A percentile compares a stretch with the other conserved stretches of the same genome.
Evolutionary conservation across 2,888 invertebrate genomes (phyloP).

Genomic region (Nezara viridula): DNA sequence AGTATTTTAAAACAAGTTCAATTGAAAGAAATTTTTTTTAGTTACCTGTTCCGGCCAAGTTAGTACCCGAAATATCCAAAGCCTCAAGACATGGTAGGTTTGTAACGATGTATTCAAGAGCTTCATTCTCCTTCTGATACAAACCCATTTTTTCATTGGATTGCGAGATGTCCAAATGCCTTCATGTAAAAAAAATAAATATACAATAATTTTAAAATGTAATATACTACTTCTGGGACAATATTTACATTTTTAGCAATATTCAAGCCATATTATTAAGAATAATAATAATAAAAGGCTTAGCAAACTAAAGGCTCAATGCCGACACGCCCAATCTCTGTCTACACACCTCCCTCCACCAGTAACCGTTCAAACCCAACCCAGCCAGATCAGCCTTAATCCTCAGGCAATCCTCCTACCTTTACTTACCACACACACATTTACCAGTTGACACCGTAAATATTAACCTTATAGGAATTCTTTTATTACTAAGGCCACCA

Average conservation of each 20-base stretch:
- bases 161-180: constrained; percentile 89
- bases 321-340: too few relatives aligned
- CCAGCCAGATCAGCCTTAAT: too few relatives aligned
- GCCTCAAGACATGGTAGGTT: constrained; percentile 83
- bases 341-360: too few relatives aligned
- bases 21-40: not conserved
- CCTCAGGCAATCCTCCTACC: too few relatives aligned
- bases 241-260: too few relatives aligned
- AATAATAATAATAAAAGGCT: not conserved
- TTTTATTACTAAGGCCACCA: too few relatives aligned
- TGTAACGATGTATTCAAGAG: constrained; percentile 79
- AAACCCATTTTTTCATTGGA: constrained; percentile 79
- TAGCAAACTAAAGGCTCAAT: too few relatives aligned
- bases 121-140: constrained; percentile 81
- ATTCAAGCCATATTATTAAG: not conserved
- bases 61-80: constrained; percentile 96
- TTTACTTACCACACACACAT: too few relatives aligned
- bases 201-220: constrained; percentile 7
- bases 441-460: too few relatives aligned
- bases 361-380: too few relatives aligned
- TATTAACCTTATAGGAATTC: too few relatives aligned
- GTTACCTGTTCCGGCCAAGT: constrained; percentile 88
- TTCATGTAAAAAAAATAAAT: constrained; percentile 68
- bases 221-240: not conserved
- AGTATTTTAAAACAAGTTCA: not conserved